Percentiles rank a stretch among this genome's conserved stretches.
Conservation (phyloP, 2,888 invertebrate species). For the Mythimna impura region DNA sequence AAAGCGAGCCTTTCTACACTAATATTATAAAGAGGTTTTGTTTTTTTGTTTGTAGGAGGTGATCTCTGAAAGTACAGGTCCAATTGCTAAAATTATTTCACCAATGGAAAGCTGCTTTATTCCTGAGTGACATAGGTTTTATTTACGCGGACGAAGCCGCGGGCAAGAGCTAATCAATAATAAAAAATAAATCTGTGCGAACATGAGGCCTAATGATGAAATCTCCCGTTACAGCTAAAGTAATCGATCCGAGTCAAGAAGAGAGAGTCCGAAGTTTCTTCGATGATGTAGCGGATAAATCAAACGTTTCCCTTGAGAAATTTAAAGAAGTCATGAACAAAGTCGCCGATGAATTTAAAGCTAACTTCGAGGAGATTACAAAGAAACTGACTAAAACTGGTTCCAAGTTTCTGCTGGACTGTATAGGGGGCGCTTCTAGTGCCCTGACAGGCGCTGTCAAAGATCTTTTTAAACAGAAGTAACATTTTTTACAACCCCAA, state of each 20-base stretch:
- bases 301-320: not conserved
- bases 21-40: no score
- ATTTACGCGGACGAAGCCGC: no score
- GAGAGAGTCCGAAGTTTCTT: not conserved
- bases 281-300: not conserved
- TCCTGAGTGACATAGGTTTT: no score
- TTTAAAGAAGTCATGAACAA: constrained; percentile 5
- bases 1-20: no score
- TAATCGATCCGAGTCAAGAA: not conserved
- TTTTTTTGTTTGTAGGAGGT: no score
- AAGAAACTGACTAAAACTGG: constrained; percentile 67
- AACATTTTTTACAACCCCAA: no score
- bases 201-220: not conserved
- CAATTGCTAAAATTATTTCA: no score
- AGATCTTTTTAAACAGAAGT: constrained; percentile 12
- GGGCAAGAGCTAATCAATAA: no score
- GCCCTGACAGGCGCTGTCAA: not conserved
- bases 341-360: constrained; percentile 71
- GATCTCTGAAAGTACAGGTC: no score
- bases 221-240: constrained; percentile 1
- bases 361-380: constrained; percentile 64
- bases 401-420: constrained; percentile 64
- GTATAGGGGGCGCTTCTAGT: constrained; percentile 61
- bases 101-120: no score
- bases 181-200: no score